Evolutionary conservation across 2,888 invertebrate species (phyloP), one percentile per base, ranked within the genome.

Genomic region (Hedychridium roseum): DNA sequence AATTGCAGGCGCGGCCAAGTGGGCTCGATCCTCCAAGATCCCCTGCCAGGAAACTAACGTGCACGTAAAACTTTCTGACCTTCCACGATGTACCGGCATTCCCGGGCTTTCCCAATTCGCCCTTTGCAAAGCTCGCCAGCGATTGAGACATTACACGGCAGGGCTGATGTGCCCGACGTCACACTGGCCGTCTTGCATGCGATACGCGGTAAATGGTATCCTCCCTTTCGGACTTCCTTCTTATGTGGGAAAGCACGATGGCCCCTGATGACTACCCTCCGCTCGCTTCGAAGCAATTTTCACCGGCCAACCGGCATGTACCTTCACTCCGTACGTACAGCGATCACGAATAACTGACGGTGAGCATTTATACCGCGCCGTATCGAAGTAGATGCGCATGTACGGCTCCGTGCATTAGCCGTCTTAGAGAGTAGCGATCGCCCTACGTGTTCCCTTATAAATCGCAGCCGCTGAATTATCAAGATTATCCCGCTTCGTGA

Each of bases 381-480:
- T 48, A 40, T 20, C 43, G 38, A 39, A 35, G 40, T 42, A 39
- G 37, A 57, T 38, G 36, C 51, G 53, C 38, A 43, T 17, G 54
- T 51, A 57, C 50, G 53, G 50, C 57, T 62, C 62, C 44, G 52
- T n/a, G n/a, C n/a, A n/a, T n/a, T 59, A 49, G 64, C 49, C 37
- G 16, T 23, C n/a, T n/a, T n/a, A n/a, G n/a, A n/a, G 42, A 42
- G 47, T 49, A 34, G 41, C 47, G 43, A 34, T 41, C 50, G 32
- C n/a, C n/a, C n/a, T n/a, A n/a, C n/a, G n/a, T n/a, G n/a, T n/a
- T n/a, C n/a, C n/a, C n/a, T n/a, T n/a, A n/a, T n/a, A n/a, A n/a
- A n/a, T n/a, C n/a, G n/a, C n/a, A n/a, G n/a, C n/a, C n/a, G n/a
- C n/a, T n/a, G n/a, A n/a, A n/a, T n/a, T n/a, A n/a, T n/a, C n/a